A percentile compares a stretch with the other conserved stretches of the same genome.
phyloP scores from a whole-genome alignment of 2,888 invertebrate species.

The Pyrocoelia pectoralis region DNA sequence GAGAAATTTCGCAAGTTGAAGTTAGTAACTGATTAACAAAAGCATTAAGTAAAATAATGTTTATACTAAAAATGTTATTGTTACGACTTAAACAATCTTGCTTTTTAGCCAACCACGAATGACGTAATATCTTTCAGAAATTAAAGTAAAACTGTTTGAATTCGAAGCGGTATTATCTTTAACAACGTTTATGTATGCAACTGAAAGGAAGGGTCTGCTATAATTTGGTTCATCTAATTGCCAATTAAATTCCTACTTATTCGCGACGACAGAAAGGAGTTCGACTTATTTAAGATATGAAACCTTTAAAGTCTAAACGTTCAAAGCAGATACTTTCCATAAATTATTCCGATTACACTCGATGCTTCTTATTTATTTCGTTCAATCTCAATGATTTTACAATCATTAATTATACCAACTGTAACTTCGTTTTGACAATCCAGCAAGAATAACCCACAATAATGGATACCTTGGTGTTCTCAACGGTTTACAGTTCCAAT shows the following conservation, averaged over 20 bases:
- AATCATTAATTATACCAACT: too few species aligned
- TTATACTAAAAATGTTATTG: neutral
- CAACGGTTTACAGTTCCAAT: too few species aligned
- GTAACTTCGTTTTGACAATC: too few species aligned
- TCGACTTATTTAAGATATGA: neutral
- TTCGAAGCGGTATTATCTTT: neutral
- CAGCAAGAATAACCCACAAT: too few species aligned
- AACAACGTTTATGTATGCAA: neutral
- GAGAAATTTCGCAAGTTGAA: neutral
- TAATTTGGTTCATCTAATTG: neutral
- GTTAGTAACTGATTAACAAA: slow-evolving; percentile 9
- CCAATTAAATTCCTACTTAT: neutral
- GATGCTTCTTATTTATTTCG: too few species aligned
- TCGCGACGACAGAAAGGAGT: neutral
- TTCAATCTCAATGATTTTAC: too few species aligned
- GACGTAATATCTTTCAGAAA: neutral
- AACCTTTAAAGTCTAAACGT: neutral
- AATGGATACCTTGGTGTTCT: too few species aligned
- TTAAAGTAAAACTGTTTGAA: neutral
- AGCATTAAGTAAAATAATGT: slow-evolving; percentile 5
- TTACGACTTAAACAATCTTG: neutral
- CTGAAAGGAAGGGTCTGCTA: neutral
- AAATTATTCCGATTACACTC: too few species aligned
- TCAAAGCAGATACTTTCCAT: too few species aligned
- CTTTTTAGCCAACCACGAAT: neutral